Base-by-base conservation (phyloP, 2,113 vertebrate genomes). In the Fregata magnificens region DNA sequence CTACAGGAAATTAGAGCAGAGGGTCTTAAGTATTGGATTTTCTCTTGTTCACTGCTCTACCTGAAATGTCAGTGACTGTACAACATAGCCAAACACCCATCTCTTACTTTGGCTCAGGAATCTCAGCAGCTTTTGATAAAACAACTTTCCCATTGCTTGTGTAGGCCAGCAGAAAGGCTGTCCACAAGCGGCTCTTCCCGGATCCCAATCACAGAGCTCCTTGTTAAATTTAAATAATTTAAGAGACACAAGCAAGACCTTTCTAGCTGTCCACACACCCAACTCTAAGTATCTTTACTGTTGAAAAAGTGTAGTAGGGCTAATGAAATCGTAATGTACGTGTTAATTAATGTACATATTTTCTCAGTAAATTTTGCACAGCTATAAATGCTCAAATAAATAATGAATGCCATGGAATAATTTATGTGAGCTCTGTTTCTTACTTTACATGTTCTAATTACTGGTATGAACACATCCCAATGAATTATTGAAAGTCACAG, bases 381-480 rank as follows among this genome's bases (percentile, higher is more conserved):
- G 69, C 73, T 92, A 6, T 97, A 96, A 97, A 88, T 72, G 77
- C 63, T 74, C 95, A 96, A 94, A 97, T 97, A 95, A 96, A 97
- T 97, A 95, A 97, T 97, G 67, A 93, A 97, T 89, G 85, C 13
- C 1, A 13, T 52, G 38, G 59, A 96, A 97, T 97, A 93, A 97
- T 96, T 96, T 82, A 93, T 87, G 59, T 58, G 71, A 90, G 65
- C 76, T 89, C 59, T 56, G 77, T 83, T 93, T 95, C 96, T 96
- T 91, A 66, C 86, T 95, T 93, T 82, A 63, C 76, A 87, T 94
- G 66, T 86, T 94, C 86, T 97, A 97, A 97, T 98, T 97, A 92
- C 93, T 22, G 38, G 24, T 84, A 95, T 13, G 82, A 79, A 89
- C 22, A 49, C 22, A 87, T 62, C 67, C 55, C 74, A 53, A 89